Base-by-base conservation (phyloP, 1,140 invertebrate species). In the Tetraneura akinire region DNA sequence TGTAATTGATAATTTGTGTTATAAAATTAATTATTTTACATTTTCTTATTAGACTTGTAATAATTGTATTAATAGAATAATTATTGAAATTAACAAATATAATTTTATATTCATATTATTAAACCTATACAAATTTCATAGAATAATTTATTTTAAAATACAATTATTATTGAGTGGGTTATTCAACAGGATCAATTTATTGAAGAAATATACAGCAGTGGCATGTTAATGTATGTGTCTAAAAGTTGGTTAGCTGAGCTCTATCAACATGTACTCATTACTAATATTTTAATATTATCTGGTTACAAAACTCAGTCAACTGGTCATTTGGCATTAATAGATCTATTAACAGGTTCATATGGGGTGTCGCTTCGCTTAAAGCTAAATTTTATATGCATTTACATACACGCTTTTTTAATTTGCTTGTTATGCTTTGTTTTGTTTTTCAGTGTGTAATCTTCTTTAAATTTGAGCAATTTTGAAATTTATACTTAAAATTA, bases 221-320 rank as follows among this genome's bases (percentile, higher is more conserved):
- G 95, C 6, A 92, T 97, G 10, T 85, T 97, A 16, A 92, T 97
- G 16, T 97, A 96, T 85, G 87, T 98, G 1, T 96, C 95, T 6
- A 92, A 94, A 0, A 92, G 92, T 0, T 98, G 96, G 95, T 88
- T 98, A 0, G 91, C 93, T 37, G 95, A 97, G 84, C 86, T 98
- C 1, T 97, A 97, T 85, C 93, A 95, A 83, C 92, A 93, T 84
- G 90, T 96, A 2, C 86, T 96, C 0, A 89, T 90, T 0, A 90
- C 88, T 74, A 93, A 94, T 84, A 86, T 96, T 3, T 86, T 97
- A 21, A 90, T 92, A 83, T 87, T 88, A 57, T 89, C 90, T 82
- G 90, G 91, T 9, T 92, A 90, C 84, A 87, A 90, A 83, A 87
- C 88, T 3, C 80, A 80, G 51, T 85, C 84, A 13, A 85, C 85